Evolutionary conservation across 2,113 vertebrate species (phyloP).

Genomic region (Centropus bengalensis): DNA sequence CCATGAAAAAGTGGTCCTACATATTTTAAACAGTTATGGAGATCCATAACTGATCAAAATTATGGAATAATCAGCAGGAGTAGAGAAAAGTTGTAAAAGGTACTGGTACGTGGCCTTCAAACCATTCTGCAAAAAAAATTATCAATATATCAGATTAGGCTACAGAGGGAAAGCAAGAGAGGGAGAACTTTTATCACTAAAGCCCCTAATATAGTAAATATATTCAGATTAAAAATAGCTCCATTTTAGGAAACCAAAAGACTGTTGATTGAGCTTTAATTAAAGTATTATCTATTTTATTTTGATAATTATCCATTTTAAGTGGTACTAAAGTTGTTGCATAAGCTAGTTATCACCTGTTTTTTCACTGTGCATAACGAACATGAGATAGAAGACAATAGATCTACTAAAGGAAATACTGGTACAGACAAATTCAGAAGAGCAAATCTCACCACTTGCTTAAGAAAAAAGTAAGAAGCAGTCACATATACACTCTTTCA

Average conservation of each 20-base stretch:
- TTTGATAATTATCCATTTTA: not conserved
- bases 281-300: not conserved
- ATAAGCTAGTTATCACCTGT: not conserved
- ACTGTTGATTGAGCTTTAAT: not conserved
- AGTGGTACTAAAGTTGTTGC: not conserved
- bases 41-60: not conserved
- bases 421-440: not conserved
- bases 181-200: not conserved
- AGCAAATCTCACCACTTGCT: not conserved
- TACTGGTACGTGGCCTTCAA: not conserved
- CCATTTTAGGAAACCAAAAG: not conserved
- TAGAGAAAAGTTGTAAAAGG: not conserved
- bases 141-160: not conserved
- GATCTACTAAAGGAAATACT: not conserved
- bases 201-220: not conserved
- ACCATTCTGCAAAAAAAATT: not conserved
- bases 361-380: not conserved
- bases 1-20: not conserved
- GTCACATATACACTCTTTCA: not conserved
- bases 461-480: not conserved
- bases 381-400: fast-evolving
- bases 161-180: not conserved
- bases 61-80: not conserved
- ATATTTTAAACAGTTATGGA: not conserved
- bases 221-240: not conserved